Evolutionary conservation across 2,888 invertebrate species (phyloP).

Genomic region (Graphium colonna): DNA sequence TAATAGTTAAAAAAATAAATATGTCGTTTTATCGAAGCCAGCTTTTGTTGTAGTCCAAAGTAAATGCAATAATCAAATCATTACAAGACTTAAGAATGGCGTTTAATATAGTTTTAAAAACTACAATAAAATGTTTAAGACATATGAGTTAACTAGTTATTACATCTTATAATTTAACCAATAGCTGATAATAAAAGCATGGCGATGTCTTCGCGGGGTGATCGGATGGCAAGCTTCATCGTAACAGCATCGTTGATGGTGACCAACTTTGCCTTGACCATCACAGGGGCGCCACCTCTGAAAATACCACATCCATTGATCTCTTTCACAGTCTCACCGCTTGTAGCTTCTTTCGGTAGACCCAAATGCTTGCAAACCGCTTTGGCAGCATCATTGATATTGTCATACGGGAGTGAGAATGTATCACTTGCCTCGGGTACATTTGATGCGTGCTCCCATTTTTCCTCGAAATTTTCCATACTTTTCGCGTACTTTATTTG

Average conservation of each 20-base stretch:
- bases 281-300: conserved; percentile 93
- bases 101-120: neutral
- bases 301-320: conserved; percentile 85
- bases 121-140: neutral
- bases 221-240: conserved; percentile 95
- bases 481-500: conserved; percentile 57
- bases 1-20: too few relatives aligned
- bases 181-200: conserved; percentile 93
- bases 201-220: conserved; percentile 91
- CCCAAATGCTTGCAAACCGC: conserved; percentile 67
- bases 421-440: conserved; percentile 93
- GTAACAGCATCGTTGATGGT: conserved; percentile 89
- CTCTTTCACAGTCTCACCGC: conserved; percentile 65
- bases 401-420: conserved; percentile 86
- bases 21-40: too few relatives aligned
- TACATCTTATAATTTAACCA: conserved; percentile 75
- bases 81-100: too few relatives aligned
- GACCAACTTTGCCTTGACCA: conserved; percentile 92
- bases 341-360: conserved; percentile 50
- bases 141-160: neutral
- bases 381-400: conserved; percentile 58
- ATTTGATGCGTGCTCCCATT: conserved; percentile 88
- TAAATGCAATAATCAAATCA: too few relatives aligned
- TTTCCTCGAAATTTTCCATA: conserved; percentile 75
- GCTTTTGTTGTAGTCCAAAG: too few relatives aligned